These are phyloP conservation scores for Eristalinus sepulchralis DNA, from an alignment of 2,888 invertebrate genomes.

Conservation along the genomic window DNA sequence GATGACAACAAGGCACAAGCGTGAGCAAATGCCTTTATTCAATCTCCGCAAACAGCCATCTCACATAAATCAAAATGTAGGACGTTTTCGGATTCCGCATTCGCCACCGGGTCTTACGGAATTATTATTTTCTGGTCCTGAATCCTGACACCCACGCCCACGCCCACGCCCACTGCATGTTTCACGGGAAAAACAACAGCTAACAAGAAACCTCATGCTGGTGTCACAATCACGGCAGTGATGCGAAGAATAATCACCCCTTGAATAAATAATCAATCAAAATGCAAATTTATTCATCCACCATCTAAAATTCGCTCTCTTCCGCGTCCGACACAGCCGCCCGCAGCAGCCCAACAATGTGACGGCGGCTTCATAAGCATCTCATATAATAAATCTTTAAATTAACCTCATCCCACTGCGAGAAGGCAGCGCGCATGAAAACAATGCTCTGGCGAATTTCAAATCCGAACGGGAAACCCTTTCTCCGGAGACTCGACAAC, in stretches of 20 bases:
- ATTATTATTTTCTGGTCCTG: slow-evolving; percentile 56
- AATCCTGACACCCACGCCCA: background rate
- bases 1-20: slow-evolving; percentile 24
- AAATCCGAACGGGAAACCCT: slow-evolving; percentile 10
- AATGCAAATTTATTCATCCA: slow-evolving; percentile 73
- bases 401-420: slow-evolving; percentile 56
- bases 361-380: slow-evolving; percentile 30
- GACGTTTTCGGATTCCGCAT: slow-evolving; percentile 59
- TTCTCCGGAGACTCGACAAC: slow-evolving; percentile 7
- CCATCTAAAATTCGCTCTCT: slow-evolving; percentile 11
- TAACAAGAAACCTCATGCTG: slow-evolving; percentile 59
- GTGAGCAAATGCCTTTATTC: slow-evolving; percentile 66
- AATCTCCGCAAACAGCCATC: slow-evolving; percentile 56
- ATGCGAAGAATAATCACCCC: slow-evolving; percentile 71
- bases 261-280: slow-evolving; percentile 74
- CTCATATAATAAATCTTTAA: slow-evolving; percentile 57
- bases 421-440: slow-evolving; percentile 40
- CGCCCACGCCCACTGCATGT: background rate
- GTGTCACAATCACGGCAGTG: slow-evolving; percentile 69
- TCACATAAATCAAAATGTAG: slow-evolving; percentile 66
- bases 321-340: background rate
- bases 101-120: slow-evolving; percentile 61
- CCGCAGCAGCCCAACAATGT: background rate
- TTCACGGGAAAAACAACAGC: slow-evolving; percentile 52
- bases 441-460: slow-evolving; percentile 45